phyloP scores from a whole-genome alignment of 1,140 invertebrate species.

The Papilio dardanus region DNA sequence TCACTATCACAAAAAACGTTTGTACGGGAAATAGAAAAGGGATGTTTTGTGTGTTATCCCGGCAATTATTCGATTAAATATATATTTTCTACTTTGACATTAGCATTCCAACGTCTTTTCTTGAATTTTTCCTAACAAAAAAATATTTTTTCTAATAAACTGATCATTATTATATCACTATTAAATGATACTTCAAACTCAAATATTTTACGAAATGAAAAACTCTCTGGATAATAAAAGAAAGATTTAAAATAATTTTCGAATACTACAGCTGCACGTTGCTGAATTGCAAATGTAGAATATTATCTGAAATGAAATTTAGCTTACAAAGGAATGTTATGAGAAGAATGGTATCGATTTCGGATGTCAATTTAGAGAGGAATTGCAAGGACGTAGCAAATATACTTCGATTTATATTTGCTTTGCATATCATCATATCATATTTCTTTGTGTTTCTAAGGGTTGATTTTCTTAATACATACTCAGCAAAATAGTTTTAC shows the following conservation, averaged over 20 bases:
- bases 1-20: no score
- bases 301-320: constrained; percentile 21
- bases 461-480: no score
- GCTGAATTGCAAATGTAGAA: constrained; percentile 16
- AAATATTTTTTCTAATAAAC: no score
- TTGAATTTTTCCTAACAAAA: no score
- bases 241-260: background rate
- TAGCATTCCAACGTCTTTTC: no score
- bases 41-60: no score
- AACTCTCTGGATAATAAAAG: background rate
- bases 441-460: background rate
- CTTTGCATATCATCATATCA: background rate
- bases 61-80: no score
- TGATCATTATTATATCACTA: no score
- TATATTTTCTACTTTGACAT: no score
- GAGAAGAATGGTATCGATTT: constrained; percentile 21
- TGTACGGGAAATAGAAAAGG: no score
- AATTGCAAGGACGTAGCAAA: constrained; percentile 1
- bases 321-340: constrained; percentile 25
- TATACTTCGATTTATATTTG: background rate
- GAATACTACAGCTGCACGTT: background rate
- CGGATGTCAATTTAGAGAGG: constrained; percentile 11
- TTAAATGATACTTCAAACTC: background rate
- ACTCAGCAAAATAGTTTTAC: no score
- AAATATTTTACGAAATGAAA: background rate